phyloP scores from a whole-genome alignment of 2,113 vertebrate species.

The Hemicordylus capensis region DNA sequence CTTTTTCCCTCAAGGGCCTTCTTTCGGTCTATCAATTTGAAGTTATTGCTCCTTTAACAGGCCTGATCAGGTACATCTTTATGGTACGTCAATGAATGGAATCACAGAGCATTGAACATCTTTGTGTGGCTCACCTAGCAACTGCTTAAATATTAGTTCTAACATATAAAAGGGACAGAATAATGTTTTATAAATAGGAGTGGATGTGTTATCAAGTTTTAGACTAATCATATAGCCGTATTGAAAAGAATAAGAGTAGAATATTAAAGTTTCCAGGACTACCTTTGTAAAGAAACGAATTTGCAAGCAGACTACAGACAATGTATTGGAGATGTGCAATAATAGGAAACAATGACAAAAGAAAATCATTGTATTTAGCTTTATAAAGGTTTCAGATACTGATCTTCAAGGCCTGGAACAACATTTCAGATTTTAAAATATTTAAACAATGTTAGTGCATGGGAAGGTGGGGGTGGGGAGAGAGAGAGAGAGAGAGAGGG shows the following conservation, averaged over 20 bases:
- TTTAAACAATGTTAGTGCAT: not conserved
- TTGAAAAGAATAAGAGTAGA: not conserved
- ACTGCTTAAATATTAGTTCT: not conserved
- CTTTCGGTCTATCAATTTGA: no score
- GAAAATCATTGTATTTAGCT: not conserved
- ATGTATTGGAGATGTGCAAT: not conserved
- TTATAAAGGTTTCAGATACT: not conserved
- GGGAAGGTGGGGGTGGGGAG: no score
- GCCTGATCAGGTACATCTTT: not conserved
- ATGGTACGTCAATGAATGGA: not conserved
- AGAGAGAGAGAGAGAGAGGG: no score
- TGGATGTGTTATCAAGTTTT: not conserved
- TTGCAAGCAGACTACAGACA: not conserved
- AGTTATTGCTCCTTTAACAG: not conserved
- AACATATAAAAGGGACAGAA: not conserved
- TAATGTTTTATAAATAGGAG: fast-evolving
- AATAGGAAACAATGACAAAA: not conserved
- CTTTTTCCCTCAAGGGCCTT: not conserved
- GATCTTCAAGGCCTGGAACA: not conserved
- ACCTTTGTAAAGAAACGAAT: not conserved
- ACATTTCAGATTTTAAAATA: not conserved
- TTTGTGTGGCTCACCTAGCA: not conserved
- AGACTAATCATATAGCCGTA: constrained; percentile 7
- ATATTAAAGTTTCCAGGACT: not conserved
- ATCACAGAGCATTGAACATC: not conserved